These are phyloP conservation scores for Coelinius sp. DNA, from an alignment of 2,888 invertebrate species.

Conservation along the genomic window DNA sequence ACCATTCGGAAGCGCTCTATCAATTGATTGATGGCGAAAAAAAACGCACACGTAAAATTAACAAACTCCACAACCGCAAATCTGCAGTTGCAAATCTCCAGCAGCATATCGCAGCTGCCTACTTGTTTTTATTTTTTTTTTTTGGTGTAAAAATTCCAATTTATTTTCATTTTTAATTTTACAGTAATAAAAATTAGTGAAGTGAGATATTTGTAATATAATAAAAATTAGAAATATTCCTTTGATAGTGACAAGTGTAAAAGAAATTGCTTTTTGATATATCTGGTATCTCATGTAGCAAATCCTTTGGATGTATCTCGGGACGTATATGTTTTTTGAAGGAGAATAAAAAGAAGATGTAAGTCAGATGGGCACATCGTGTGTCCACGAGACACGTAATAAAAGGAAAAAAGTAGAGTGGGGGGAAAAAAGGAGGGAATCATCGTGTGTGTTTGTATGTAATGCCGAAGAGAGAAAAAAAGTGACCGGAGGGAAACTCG, in stretches of 20 bases:
- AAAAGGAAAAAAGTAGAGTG: conserved; percentile 22
- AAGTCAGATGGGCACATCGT: conserved; percentile 23
- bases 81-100: no score
- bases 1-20: no score
- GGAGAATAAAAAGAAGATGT: not conserved
- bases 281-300: conserved; percentile 22
- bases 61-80: no score
- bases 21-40: no score
- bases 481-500: conserved; percentile 38
- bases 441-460: conserved; percentile 18
- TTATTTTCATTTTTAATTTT: no score
- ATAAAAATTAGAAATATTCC: not conserved
- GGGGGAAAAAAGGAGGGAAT: conserved; percentile 12
- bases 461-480: not conserved
- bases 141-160: no score
- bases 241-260: not conserved
- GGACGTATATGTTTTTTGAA: conserved; percentile 14
- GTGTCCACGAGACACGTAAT: conserved; percentile 37
- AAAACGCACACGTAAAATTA: no score
- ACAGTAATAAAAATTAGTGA: not conserved
- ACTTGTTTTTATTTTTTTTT: not conserved
- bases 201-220: not conserved
- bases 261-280: conserved; percentile 25
- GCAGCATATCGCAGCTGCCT: no score
- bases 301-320: conserved; percentile 25